Conservation (phyloP, 2,113 vertebrate genomes). For the Embiotoca jacksoni region DNA sequence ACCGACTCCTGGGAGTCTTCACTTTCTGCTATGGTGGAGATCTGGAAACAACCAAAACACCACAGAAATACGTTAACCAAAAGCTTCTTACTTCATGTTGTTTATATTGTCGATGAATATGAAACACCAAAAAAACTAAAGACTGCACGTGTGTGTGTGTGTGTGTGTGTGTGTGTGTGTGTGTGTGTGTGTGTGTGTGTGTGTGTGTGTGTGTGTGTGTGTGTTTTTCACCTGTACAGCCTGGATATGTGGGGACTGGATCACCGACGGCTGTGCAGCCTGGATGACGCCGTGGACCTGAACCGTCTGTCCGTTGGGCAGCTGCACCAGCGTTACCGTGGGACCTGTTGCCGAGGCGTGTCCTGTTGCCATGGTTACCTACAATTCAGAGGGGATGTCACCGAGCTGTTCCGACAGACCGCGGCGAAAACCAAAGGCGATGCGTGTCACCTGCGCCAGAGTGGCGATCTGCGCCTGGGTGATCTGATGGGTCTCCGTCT, state of each 20-base stretch:
- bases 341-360: slow-evolving; percentile 91
- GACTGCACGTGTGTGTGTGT: not conserved
- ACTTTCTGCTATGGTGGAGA: slow-evolving; percentile 97
- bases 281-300: slow-evolving; percentile 99
- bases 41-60: slow-evolving; percentile 80
- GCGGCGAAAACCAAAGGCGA: too few relatives aligned
- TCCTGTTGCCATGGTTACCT: slow-evolving; percentile 93
- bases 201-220: not conserved
- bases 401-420: too few relatives aligned
- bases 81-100: not conserved
- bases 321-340: slow-evolving; percentile 96
- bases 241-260: slow-evolving; percentile 97
- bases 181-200: too few relatives aligned
- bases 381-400: slow-evolving; percentile 14
- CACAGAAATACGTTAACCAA: not conserved
- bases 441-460: slow-evolving; percentile 90
- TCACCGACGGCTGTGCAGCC: slow-evolving; percentile 96
- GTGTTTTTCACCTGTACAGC: slow-evolving; percentile 90
- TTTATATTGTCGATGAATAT: not conserved
- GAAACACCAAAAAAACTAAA: not conserved
- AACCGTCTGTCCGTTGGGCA: slow-evolving; percentile 97
- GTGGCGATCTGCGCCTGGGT: slow-evolving; percentile 87
- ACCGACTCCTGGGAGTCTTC: slow-evolving; percentile 99
- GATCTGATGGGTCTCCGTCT: slow-evolving; percentile 92
- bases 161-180: too few relatives aligned